These are phyloP conservation scores for Rhopalosiphum padi DNA, from an alignment of 1,140 invertebrate species.

Conservation along the genomic window DNA sequence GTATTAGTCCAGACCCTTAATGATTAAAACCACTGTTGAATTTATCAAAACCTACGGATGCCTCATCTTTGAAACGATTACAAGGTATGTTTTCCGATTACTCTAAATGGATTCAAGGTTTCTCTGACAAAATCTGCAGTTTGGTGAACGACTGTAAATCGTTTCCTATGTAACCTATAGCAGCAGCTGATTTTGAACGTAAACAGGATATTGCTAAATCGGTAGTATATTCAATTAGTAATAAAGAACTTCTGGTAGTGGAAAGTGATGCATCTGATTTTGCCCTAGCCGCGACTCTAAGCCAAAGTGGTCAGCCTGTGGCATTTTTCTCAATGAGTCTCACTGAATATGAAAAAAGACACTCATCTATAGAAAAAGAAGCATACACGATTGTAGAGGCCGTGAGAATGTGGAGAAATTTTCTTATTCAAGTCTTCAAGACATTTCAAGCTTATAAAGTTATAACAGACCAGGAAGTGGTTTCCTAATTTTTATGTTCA, in stretches of 20 bases:
- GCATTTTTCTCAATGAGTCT: neutral
- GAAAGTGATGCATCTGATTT: slow-evolving; percentile 18
- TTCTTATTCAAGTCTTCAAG: too few relatives aligned
- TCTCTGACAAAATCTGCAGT: too few relatives aligned
- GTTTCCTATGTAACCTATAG: too few relatives aligned
- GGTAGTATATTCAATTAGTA: too few relatives aligned
- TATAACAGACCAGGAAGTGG: neutral
- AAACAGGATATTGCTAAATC: too few relatives aligned
- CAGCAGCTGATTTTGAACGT: too few relatives aligned
- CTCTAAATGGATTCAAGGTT: neutral
- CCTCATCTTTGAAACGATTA: neutral
- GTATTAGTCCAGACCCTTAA: too few relatives aligned
- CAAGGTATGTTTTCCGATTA: neutral
- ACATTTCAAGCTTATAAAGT: neutral
- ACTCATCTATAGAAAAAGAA: too few relatives aligned
- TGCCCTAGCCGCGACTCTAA: slow-evolving; percentile 13
- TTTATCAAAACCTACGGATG: neutral
- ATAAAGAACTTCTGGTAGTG: too few relatives aligned
- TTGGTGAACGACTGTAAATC: too few relatives aligned
- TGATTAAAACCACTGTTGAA: neutral
- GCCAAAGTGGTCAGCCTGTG: neutral
- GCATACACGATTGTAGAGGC: neutral
- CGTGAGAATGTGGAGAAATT: neutral
- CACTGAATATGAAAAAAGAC: neutral
- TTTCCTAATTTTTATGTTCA: neutral